Conservation (phyloP, 2,888 invertebrate species). For the Acleris literana region DNA sequence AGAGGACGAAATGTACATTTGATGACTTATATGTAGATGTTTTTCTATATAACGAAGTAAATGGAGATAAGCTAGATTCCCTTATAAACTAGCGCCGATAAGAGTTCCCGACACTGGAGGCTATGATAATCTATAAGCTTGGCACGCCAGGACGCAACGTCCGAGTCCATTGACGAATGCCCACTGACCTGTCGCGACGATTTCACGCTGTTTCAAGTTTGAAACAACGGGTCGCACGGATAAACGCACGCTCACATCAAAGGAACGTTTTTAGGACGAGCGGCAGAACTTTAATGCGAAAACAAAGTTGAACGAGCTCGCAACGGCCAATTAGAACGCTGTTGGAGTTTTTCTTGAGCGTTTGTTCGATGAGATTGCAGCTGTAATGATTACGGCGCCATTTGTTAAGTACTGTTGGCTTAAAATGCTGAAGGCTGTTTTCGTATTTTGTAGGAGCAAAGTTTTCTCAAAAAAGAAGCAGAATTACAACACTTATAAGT, state of each 20-base stretch:
- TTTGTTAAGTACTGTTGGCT: neutral
- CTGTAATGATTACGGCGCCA: conserved; percentile 4
- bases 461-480: too few species aligned
- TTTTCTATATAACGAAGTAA: too few species aligned
- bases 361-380: conserved; percentile 27
- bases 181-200: conserved; percentile 72
- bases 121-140: neutral
- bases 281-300: conserved; percentile 29
- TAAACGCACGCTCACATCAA: conserved; percentile 38
- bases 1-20: too few species aligned
- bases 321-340: conserved; percentile 29
- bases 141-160: conserved; percentile 14
- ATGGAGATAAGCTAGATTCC: too few species aligned
- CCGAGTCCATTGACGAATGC: conserved; percentile 40
- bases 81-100: too few species aligned
- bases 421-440: neutral
- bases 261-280: conserved; percentile 35
- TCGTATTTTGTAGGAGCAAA: too few species aligned
- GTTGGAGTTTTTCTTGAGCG: conserved; percentile 28
- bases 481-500: too few species aligned
- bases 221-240: conserved; percentile 51
- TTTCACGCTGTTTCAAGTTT: conserved; percentile 72
- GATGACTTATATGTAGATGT: too few species aligned
- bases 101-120: neutral
- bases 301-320: conserved; percentile 27